Evolutionary conservation across 2,797 vertebrate genomes (phyloP), one percentile per base, ranked within the genome.

Genomic region (Epinephelus malabaricus): DNA sequence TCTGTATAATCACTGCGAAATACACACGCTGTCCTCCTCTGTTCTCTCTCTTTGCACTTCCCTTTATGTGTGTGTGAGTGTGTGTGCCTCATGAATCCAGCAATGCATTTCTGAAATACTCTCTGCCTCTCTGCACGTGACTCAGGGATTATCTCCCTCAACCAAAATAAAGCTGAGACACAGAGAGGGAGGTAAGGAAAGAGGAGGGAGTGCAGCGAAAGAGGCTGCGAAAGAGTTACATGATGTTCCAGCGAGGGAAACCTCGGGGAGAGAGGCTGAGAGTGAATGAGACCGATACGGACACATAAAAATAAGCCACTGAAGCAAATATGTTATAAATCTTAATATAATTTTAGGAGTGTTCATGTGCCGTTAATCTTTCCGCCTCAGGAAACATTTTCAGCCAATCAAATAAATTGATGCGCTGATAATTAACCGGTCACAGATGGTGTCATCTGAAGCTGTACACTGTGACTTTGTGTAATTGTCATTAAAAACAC

Each of bases 61-160:
- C n/a, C 12, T 60, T 43, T 43, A 0, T 65, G 43, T 56, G 27
- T 40, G 25, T 27, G 55, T 60, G 69, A 21, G 63, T 68, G 56
- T 70, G 45, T 15, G 40, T 70, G 56, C 38, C 54, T 77, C 79
- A 60, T 82, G 63, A 85, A 85, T 79, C 45, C 68, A 64, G 63
- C n/a, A 64, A 78, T 74, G 76, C 49, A 80, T 88, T 82, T 88
- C 69, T 79, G 30, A 88, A 85, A 83, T 69, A 50, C 67, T 62
- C 70, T 34, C 34, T 34, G 34, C 66, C 70, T 53, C 60, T 34
- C 69, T 74, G 61, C 87, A 88, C 66, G 86, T 93, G 92, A 91
- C 82, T 88, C 58, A 14, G 70, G 88, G 91, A 93, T 93, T 91
- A 91, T 90, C 85, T 88, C 84, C 59, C 82, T 83, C 76, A 40